A percentile compares a stretch with the other conserved stretches of the same genome.
phyloP scores from a whole-genome alignment of 2,113 vertebrate species.

The Narcine bancroftii region DNA sequence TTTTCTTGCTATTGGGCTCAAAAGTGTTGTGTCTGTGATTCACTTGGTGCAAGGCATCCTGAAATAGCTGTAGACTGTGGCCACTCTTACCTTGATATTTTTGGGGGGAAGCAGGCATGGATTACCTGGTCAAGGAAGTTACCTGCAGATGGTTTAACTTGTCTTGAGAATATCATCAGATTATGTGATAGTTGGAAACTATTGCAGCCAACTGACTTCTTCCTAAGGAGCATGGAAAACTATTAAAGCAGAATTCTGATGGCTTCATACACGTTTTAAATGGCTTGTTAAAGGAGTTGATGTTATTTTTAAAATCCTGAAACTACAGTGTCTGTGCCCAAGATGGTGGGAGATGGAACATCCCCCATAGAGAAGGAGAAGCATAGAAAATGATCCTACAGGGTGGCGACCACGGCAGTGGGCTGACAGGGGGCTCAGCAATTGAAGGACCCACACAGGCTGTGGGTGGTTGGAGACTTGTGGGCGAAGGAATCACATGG shows the following conservation, averaged over 20 bases:
- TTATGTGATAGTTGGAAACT: neutral
- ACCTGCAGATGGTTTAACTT: neutral
- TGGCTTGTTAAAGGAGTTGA: too few relatives aligned
- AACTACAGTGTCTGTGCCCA: too few relatives aligned
- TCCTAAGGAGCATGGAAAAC: neutral
- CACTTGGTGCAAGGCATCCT: neutral
- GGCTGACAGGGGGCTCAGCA: too few relatives aligned
- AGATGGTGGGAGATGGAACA: too few relatives aligned
- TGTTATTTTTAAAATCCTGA: too few relatives aligned
- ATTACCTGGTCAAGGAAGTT: neutral
- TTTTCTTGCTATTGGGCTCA: neutral
- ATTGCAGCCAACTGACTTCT: neutral
- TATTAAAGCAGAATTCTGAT: neutral
- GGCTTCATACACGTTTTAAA: too few relatives aligned
- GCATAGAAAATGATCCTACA: too few relatives aligned
- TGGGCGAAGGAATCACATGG: too few relatives aligned
- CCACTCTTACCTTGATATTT: neutral
- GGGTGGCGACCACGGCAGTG: too few relatives aligned
- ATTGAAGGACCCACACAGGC: too few relatives aligned
- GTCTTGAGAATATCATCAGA: neutral
- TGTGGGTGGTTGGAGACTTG: too few relatives aligned
- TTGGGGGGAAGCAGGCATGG: neutral
- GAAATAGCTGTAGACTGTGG: neutral
- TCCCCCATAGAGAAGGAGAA: too few relatives aligned
- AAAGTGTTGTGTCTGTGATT: neutral